phyloP scores from a whole-genome alignment of 2,888 invertebrate species.

The Trissonchulus sp. region DNA sequence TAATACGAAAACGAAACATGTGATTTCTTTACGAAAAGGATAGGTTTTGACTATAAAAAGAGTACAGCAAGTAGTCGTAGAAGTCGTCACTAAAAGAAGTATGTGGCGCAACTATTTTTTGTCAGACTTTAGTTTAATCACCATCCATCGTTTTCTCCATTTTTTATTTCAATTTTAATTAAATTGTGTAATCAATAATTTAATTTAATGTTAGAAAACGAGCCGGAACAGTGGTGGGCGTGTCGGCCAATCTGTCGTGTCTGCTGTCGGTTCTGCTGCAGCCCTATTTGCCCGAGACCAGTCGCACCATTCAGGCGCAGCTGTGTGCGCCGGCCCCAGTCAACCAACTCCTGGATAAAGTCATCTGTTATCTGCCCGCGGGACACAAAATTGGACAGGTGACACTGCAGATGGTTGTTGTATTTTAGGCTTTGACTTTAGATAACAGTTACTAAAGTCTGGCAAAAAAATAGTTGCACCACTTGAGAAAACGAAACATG shows the following conservation, averaged over 20 bases:
- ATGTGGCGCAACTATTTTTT: too few relatives aligned
- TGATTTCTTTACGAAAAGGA: too few relatives aligned
- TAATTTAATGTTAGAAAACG: constrained; percentile 58
- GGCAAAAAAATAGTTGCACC: too few relatives aligned
- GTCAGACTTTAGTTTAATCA: too few relatives aligned
- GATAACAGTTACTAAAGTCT: constrained; percentile 11
- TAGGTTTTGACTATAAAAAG: too few relatives aligned
- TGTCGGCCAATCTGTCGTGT: constrained; percentile 73
- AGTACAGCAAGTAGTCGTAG: too few relatives aligned
- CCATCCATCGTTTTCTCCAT: too few relatives aligned
- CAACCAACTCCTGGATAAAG: constrained; percentile 41
- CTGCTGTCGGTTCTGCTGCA: constrained; percentile 72
- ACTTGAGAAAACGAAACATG: too few relatives aligned
- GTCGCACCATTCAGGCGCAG: constrained; percentile 52
- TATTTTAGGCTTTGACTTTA: constrained; percentile 31
- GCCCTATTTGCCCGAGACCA: constrained; percentile 77
- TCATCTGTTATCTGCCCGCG: constrained; percentile 57
- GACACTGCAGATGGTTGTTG: constrained; percentile 33
- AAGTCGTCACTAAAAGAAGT: too few relatives aligned
- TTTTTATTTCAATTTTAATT: too few relatives aligned
- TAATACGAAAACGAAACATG: too few relatives aligned
- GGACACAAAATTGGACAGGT: constrained; percentile 77
- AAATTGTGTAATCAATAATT: too few relatives aligned
- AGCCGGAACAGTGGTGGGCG: constrained; percentile 75
- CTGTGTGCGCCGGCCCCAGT: constrained; percentile 61